phyloP scores from a whole-genome alignment of 2,888 invertebrate species.

The Phalera bucephala region DNA sequence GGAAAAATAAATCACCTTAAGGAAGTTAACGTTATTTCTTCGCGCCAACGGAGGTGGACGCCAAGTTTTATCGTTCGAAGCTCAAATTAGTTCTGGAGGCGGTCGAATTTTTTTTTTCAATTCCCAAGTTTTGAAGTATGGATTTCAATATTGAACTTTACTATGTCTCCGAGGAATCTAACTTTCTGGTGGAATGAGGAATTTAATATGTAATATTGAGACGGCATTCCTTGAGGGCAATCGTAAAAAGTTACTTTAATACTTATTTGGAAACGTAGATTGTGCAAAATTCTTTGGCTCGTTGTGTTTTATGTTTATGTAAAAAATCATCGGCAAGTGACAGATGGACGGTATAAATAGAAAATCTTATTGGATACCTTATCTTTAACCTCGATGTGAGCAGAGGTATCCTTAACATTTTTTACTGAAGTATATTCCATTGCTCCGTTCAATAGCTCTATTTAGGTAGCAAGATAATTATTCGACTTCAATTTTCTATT shows the following conservation, averaged over 20 bases:
- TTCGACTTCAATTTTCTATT: no score
- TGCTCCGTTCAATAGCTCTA: no score
- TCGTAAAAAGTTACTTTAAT: constrained; percentile 22
- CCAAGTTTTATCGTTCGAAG: constrained; percentile 67
- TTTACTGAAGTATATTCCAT: no score
- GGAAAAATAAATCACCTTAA: constrained; percentile 74
- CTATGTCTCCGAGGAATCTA: constrained; percentile 50
- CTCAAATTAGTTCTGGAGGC: constrained; percentile 66
- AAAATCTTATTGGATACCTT: no score
- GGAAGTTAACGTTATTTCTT: constrained; percentile 65
- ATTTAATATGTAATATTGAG: constrained; percentile 46
- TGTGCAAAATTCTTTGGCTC: constrained; percentile 3
- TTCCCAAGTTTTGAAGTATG: constrained; percentile 71
- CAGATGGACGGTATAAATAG: no score
- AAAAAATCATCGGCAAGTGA: no score
- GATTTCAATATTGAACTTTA: constrained; percentile 77
- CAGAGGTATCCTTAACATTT: no score
- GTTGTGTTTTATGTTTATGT: no score
- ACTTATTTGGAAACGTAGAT: constrained; percentile 14
- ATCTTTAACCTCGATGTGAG: no score
- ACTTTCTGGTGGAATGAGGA: constrained; percentile 40
- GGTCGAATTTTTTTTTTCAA: constrained; percentile 58
- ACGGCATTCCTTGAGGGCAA: constrained; percentile 19
- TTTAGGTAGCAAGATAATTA: no score
- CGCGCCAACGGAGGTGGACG: constrained; percentile 61